phyloP scores from a whole-genome alignment of 1,140 invertebrate genomes.

The Drosophila aff. region DNA sequence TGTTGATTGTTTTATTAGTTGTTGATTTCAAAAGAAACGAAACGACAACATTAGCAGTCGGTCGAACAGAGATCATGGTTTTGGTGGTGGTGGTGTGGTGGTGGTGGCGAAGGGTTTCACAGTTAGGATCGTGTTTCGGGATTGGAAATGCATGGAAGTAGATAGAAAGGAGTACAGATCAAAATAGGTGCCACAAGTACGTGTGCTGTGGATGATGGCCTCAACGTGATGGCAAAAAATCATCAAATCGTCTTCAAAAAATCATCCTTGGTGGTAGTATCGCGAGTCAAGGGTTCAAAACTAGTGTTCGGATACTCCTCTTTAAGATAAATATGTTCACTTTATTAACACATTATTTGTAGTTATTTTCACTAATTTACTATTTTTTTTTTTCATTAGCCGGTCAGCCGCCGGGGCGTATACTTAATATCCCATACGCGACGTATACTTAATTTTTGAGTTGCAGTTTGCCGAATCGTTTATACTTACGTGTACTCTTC shows the following conservation, averaged over 20 bases:
- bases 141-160: slow-evolving; percentile 55
- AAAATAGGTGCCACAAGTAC: slow-evolving; percentile 64
- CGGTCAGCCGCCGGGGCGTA: slow-evolving; percentile 20
- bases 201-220: slow-evolving; percentile 14
- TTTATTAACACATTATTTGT: slow-evolving; percentile 25
- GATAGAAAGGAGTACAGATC: slow-evolving; percentile 72
- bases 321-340: slow-evolving; percentile 27
- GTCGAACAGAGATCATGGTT: slow-evolving; percentile 52
- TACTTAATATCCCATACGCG: slow-evolving; percentile 48
- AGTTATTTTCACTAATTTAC: slow-evolving; percentile 14
- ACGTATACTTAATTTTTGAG: slow-evolving; percentile 51
- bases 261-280: slow-evolving; percentile 31
- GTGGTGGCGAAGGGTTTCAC: slow-evolving; percentile 19
- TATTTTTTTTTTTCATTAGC: neutral
- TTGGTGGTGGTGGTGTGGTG: slow-evolving; percentile 12
- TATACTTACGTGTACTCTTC: slow-evolving; percentile 90
- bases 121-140: slow-evolving; percentile 19
- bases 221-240: slow-evolving; percentile 24
- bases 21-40: slow-evolving; percentile 69
- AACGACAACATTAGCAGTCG: slow-evolving; percentile 80
- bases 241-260: slow-evolving; percentile 24
- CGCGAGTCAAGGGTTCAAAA: slow-evolving; percentile 14
- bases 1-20: slow-evolving; percentile 57
- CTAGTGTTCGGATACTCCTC: slow-evolving; percentile 15
- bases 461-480: neutral